phyloP scores from a whole-genome alignment of 2,888 invertebrate genomes.

The Dynastes maya region DNA sequence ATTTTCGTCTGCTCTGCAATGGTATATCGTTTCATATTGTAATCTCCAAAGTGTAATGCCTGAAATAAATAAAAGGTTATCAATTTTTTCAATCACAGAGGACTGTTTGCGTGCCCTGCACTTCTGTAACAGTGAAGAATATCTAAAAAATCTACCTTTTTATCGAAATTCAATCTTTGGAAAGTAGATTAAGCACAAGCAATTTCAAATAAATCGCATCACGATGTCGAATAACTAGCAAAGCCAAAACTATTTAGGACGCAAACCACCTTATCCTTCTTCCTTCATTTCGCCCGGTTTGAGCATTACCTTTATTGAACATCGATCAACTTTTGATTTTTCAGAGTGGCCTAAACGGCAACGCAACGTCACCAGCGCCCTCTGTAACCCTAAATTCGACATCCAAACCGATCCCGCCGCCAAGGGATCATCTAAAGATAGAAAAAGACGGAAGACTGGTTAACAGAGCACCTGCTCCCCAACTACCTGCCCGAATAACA shows the following conservation, averaged over 20 bases:
- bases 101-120: too few species aligned
- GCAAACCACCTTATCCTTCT: background rate
- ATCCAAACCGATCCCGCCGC: conserved; percentile 74
- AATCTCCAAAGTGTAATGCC: too few species aligned
- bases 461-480: conserved; percentile 79
- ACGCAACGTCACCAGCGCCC: conserved; percentile 63
- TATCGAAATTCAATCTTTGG: too few species aligned
- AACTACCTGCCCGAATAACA: conserved; percentile 77
- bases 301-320: background rate
- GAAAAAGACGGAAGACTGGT: conserved; percentile 76
- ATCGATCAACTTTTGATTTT: conserved; percentile 11
- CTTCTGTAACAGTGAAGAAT: too few species aligned
- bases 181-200: too few species aligned
- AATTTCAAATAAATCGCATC: too few species aligned
- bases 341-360: conserved; percentile 66
- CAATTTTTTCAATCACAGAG: too few species aligned
- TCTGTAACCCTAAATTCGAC: conserved; percentile 69
- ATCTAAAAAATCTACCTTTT: too few species aligned
- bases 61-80: too few species aligned
- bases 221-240: too few species aligned
- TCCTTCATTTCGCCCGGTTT: background rate
- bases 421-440: conserved; percentile 78
- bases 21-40: too few species aligned
- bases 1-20: too few species aligned
- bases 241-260: background rate